phyloP scores from a whole-genome alignment of 2,113 vertebrate species.

The Azemiops feae region DNA sequence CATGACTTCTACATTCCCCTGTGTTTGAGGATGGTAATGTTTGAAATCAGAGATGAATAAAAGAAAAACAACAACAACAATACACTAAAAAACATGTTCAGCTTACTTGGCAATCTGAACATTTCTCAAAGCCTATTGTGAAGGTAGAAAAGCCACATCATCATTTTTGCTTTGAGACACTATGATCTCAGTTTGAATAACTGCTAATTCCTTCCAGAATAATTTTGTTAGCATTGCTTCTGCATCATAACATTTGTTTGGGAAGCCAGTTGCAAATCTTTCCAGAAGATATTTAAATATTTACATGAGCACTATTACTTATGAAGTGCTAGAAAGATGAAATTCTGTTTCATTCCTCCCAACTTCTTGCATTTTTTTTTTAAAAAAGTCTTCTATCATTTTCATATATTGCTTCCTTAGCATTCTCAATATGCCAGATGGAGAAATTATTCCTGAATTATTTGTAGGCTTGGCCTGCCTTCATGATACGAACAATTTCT shows the following conservation, averaged over 20 bases:
- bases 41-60: background rate
- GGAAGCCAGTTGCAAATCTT: constrained; percentile 22
- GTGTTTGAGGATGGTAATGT: rapidly evolving
- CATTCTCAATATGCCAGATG: background rate
- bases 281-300: constrained; percentile 41
- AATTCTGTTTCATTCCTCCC: background rate
- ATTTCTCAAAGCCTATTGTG: background rate
- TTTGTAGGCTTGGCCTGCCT: rapidly evolving
- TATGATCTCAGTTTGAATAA: constrained; percentile 37
- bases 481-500: background rate
- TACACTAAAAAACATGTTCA: background rate
- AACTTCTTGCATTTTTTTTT: background rate
- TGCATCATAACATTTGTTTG: constrained; percentile 23
- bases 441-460: background rate
- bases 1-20: background rate
- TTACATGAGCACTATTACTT: constrained; percentile 35
- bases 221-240: constrained; percentile 10
- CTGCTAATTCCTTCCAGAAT: constrained; percentile 10
- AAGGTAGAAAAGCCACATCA: constrained; percentile 23
- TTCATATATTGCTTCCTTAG: background rate
- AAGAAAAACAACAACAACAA: background rate
- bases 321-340: background rate
- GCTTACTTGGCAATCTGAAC: constrained; percentile 28
- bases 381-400: background rate
- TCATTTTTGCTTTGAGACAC: constrained; percentile 11